Percentiles rank a stretch among this genome's conserved stretches.
phyloP scores from a whole-genome alignment of 2,888 invertebrate genomes.

The Carpatolechia fugitivella region DNA sequence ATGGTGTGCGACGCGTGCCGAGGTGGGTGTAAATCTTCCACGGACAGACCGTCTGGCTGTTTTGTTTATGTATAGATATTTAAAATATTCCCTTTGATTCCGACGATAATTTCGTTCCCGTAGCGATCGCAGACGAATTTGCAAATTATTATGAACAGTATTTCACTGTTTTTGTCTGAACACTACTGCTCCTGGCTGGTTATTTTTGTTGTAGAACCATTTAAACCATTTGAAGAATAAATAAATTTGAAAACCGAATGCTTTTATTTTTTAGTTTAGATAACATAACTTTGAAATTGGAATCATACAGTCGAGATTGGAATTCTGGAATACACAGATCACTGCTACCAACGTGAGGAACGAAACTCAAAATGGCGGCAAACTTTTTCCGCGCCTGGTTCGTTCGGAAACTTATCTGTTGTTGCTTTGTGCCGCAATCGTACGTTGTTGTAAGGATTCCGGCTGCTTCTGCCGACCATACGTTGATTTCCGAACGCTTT shows the following conservation, averaged over 20 bases:
- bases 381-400: conserved; percentile 65
- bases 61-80: conserved; percentile 70
- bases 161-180: background rate
- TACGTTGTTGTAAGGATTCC: conserved; percentile 73
- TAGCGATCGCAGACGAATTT: conserved; percentile 34
- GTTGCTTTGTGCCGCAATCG: conserved; percentile 71
- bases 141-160: conserved; percentile 11
- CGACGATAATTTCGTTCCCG: conserved; percentile 74
- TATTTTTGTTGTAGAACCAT: background rate
- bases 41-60: conserved; percentile 62
- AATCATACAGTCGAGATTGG: conserved; percentile 38
- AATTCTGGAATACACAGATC: conserved; percentile 28
- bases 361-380: conserved; percentile 43
- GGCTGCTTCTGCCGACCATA: conserved; percentile 59
- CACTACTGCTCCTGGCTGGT: background rate
- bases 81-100: conserved; percentile 80
- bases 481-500: conserved; percentile 72
- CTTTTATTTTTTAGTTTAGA: too few relatives aligned
- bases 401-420: conserved; percentile 54
- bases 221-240: background rate
- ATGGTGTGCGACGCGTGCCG: conserved; percentile 8
- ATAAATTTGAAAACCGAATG: background rate
- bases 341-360: conserved; percentile 33
- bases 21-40: conserved; percentile 64
- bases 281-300: conserved; percentile 27